A percentile compares a stretch with the other conserved stretches of the same genome.
These are phyloP conservation scores for Morus bassanus DNA, from an alignment of 2,797 vertebrate genomes.

Conservation along the genomic window DNA sequence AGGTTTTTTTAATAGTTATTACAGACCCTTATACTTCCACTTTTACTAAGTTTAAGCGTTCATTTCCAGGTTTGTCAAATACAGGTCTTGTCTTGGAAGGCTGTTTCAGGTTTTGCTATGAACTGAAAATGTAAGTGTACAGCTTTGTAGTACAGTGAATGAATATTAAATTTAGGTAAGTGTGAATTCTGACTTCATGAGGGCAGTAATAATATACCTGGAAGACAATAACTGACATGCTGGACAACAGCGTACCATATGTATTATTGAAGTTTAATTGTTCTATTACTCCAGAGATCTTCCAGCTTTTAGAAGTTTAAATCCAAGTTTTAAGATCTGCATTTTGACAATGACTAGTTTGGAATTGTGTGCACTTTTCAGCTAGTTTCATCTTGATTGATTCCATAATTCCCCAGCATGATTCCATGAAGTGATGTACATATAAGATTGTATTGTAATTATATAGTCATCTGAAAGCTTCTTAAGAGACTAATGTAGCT, in stretches of 20 bases:
- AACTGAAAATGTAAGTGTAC: neutral
- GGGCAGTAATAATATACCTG: neutral
- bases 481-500: neutral
- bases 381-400: constrained; percentile 51
- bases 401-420: constrained; percentile 18
- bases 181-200: neutral
- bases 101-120: neutral
- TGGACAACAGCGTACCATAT: neutral
- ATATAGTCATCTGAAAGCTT: neutral
- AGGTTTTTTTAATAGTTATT: neutral
- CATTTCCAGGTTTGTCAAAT: neutral
- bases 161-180: neutral
- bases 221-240: neutral
- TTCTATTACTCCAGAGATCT: neutral
- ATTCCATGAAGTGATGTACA: neutral
- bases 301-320: constrained; percentile 14
- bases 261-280: neutral
- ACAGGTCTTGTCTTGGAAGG: neutral
- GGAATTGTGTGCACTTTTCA: constrained; percentile 21
- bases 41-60: neutral
- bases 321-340: constrained; percentile 16
- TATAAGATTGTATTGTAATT: neutral
- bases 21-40: neutral
- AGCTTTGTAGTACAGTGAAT: neutral
- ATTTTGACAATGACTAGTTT: constrained; percentile 45